Conservation (phyloP, 2,113 vertebrate genomes). For the Microtus oregoni region DNA sequence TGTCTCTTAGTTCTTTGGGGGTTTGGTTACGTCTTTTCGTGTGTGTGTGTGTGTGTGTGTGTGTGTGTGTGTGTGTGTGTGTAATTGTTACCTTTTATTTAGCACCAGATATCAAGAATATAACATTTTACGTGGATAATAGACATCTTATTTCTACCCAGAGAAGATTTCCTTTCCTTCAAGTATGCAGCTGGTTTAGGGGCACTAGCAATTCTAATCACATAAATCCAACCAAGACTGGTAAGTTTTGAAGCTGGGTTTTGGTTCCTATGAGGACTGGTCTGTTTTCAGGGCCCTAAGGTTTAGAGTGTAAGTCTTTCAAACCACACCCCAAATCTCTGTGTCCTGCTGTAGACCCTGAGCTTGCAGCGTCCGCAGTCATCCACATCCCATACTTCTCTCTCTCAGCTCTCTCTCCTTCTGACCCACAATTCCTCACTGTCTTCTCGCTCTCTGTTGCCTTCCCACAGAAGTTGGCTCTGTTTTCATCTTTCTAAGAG, state of each 20-base stretch:
- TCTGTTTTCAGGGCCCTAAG: slow-evolving; percentile 4
- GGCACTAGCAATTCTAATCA: slow-evolving; percentile 17
- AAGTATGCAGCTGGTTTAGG: slow-evolving; percentile 11
- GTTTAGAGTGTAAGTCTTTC: slow-evolving; percentile 14
- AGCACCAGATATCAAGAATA: slow-evolving; percentile 26
- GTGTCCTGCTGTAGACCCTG: background rate
- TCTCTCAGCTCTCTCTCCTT: background rate
- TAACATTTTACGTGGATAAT: slow-evolving; percentile 36
- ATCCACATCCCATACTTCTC: background rate
- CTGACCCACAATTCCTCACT: background rate
- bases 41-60: background rate
- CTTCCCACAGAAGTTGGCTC: background rate
- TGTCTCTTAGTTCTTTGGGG: slow-evolving; percentile 47
- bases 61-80: background rate
- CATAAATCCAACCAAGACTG: background rate
- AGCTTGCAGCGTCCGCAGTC: background rate
- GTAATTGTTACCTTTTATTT: slow-evolving; percentile 23
- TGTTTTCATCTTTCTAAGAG: background rate
- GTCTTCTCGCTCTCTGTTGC: background rate
- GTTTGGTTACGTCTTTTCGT: slow-evolving; percentile 37
- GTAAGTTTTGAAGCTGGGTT: background rate
- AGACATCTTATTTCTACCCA: slow-evolving; percentile 52
- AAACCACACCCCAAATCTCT: background rate
- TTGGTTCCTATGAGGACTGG: background rate
- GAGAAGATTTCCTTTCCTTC: slow-evolving; percentile 50